A percentile compares a stretch with the other conserved stretches of the same genome.
Evolutionary conservation across 2,113 vertebrate genomes (phyloP).

Genomic region (Tyrannus savana): DNA sequence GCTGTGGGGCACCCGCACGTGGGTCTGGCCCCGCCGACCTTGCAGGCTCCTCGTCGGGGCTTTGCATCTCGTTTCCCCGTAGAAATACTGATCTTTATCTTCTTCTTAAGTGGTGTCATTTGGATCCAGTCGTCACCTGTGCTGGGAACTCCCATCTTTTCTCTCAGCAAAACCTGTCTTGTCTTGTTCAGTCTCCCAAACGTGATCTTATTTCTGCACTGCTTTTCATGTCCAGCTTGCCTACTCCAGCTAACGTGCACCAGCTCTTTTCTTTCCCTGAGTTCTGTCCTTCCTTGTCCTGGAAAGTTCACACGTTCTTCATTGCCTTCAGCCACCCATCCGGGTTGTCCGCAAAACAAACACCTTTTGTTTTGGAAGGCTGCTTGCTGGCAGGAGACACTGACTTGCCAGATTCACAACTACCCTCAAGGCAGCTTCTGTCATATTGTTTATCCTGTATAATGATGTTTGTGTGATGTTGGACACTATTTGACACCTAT

Average conservation of each 20-base stretch:
- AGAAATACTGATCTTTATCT: not conserved
- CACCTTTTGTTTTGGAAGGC: constrained; percentile 13
- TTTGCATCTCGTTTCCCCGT: not conserved
- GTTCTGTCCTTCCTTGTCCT: not conserved
- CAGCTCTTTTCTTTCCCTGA: not conserved
- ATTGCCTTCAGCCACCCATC: not conserved
- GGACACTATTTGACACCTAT: not conserved
- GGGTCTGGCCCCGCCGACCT: not conserved
- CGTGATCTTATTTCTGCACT: not conserved
- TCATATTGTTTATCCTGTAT: not conserved
- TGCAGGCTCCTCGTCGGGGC: not conserved
- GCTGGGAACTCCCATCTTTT: not conserved
- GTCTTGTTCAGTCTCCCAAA: not conserved
- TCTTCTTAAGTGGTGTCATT: not conserved
- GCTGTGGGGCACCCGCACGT: not conserved
- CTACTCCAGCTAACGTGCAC: not conserved
- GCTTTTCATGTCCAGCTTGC: not conserved
- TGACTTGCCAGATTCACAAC: not conserved
- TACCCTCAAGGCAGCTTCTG: not conserved
- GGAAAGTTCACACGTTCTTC: not conserved
- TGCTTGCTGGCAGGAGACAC: not conserved
- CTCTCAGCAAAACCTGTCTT: not conserved
- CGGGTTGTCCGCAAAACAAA: not conserved
- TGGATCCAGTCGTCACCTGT: not conserved
- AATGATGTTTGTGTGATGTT: not conserved